These are phyloP conservation scores for Nibea coibor DNA, from an alignment of 2,113 vertebrate genomes.

Conservation along the genomic window DNA sequence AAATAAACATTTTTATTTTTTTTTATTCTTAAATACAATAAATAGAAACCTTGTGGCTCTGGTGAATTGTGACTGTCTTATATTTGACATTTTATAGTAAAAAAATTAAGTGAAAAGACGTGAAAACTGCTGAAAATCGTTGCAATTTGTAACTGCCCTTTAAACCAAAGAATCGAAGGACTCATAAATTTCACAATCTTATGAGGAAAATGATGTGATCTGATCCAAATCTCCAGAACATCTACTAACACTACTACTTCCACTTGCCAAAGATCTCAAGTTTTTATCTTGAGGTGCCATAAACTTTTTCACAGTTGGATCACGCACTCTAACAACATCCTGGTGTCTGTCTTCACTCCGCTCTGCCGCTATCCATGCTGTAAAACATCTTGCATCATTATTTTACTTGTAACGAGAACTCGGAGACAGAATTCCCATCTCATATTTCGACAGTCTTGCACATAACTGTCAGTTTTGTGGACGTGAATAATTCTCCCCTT, in stretches of 20 bases:
- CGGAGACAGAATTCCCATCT: neutral
- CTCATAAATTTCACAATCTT: no score
- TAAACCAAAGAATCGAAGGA: neutral
- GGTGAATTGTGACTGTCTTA: neutral
- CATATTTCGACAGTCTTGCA: slow-evolving; percentile 4
- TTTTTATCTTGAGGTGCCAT: slow-evolving; percentile 32
- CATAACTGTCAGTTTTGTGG: slow-evolving; percentile 9
- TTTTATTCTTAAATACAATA: neutral
- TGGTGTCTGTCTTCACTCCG: slow-evolving; percentile 6
- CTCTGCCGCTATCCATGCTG: slow-evolving; percentile 10
- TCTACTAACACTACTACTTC: neutral
- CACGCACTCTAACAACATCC: slow-evolving; percentile 29
- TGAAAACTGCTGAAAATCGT: neutral
- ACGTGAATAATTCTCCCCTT: slow-evolving; percentile 19
- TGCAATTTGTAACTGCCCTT: neutral
- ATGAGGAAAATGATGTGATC: neutral
- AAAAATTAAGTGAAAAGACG: neutral
- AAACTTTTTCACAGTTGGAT: slow-evolving; percentile 27
- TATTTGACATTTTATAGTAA: neutral
- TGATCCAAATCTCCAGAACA: neutral
- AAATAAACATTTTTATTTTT: neutral
- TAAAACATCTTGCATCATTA: slow-evolving; percentile 22
- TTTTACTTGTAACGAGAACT: slow-evolving; percentile 17
- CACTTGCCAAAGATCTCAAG: neutral
- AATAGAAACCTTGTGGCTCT: no score